Conservation (phyloP, 2,888 invertebrate species). For the Hypolimnas misippus region DNA sequence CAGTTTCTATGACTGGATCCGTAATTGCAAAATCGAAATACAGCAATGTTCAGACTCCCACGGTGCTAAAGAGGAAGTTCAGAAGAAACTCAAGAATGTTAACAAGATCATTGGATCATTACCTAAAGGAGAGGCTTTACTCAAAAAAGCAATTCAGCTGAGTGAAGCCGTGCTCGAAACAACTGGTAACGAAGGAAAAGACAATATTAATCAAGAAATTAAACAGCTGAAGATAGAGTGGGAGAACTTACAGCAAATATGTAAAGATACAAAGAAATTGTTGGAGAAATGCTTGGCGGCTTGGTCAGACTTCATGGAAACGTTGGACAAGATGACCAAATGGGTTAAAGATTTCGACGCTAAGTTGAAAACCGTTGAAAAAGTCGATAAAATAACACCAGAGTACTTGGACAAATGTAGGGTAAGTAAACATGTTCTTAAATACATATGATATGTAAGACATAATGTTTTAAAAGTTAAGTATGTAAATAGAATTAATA, state of each 20-base stretch:
- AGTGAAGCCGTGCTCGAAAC: conserved; percentile 90
- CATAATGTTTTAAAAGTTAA: too few species aligned
- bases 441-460: too few species aligned
- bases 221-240: conserved; percentile 91
- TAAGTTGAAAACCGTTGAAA: conserved; percentile 86
- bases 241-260: conserved; percentile 90
- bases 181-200: conserved; percentile 93
- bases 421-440: conserved; percentile 78
- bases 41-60: conserved; percentile 94
- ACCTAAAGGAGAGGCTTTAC: conserved; percentile 88
- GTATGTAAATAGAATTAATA: too few species aligned
- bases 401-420: conserved; percentile 91
- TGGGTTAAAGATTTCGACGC: conserved; percentile 89
- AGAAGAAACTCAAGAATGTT: conserved; percentile 90
- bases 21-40: conserved; percentile 90
- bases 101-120: conserved; percentile 87
- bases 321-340: conserved; percentile 88
- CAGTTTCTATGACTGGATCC: conserved; percentile 93
- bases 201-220: conserved; percentile 91
- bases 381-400: conserved; percentile 89
- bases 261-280: conserved; percentile 89
- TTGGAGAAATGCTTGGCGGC: conserved; percentile 90
- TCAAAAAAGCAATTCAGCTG: conserved; percentile 88
- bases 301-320: conserved; percentile 92
- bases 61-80: conserved; percentile 91